Evolutionary conservation across 2,888 invertebrate species (phyloP), one percentile per base, ranked within the genome.

Genomic region (Eumerus sabulonum): DNA sequence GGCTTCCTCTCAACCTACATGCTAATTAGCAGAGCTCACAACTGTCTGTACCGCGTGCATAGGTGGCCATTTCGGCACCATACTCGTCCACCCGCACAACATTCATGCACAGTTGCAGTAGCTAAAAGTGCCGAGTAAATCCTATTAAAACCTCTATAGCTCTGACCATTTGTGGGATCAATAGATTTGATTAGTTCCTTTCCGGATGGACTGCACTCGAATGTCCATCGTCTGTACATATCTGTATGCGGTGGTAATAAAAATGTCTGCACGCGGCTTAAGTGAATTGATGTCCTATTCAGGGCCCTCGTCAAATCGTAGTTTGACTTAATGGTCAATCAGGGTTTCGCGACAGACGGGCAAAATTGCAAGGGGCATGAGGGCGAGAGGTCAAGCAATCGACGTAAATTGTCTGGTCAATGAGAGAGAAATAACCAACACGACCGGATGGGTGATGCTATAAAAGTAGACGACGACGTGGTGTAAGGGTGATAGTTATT

Each of bases 291-390:
- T 64, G 73, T 79, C 73, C 73, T 64, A 64, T 66, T 67, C 35
- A 2, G 27, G 19, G 54, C 60, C 63, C 59, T 74, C 73, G 68
- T 79, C 68, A 68, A 68, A 74, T 45, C 68, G 73, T 73, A 79
- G 51, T 79, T 79, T 68, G 59, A 56, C 54, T 68, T 70, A 74
- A 79, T 73, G 68, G 73, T 79, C 79, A 79, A 79, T 68, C 79
- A 73, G n/a, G 53, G 68, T 36, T 64, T 35, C 16, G 57, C 57
- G 38, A 59, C 27, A 27, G 27, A 27, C 3, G 27, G 27, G 27
- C 7, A 7, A 7, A 2, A 27, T 27, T 27, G 27, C 27, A 67
- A 47, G 54, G 36, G 11, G 11, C 36, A 44, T 44, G 38, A 50
- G 68, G 67, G 77, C 51, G 53, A 67, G 59, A 74, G 68, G 79